These are phyloP conservation scores for Parnassius glacialis DNA, from an alignment of 2,888 invertebrate genomes.

Conservation along the genomic window DNA sequence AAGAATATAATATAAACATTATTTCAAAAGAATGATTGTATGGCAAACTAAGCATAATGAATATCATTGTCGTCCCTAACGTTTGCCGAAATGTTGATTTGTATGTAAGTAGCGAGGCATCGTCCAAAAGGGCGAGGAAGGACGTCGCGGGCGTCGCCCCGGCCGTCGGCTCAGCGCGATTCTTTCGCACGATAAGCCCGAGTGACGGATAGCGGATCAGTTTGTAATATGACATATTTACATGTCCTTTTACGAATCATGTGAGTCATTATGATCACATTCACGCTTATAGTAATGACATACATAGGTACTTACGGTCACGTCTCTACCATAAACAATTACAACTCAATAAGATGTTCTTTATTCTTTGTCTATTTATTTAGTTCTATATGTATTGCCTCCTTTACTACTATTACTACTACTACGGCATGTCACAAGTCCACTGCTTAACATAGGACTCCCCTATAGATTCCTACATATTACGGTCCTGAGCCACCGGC, in stretches of 20 bases:
- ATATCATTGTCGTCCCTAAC: background rate
- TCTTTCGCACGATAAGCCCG: slow-evolving; percentile 43
- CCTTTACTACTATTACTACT: no score
- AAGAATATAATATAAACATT: no score
- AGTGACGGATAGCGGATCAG: slow-evolving; percentile 31
- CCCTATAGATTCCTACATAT: no score
- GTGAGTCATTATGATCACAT: background rate
- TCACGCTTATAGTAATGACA: no score
- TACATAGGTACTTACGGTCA: no score
- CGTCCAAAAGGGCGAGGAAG: slow-evolving; percentile 65
- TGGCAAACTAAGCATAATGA: background rate
- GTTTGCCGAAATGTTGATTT: slow-evolving; percentile 31
- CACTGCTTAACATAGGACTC: no score
- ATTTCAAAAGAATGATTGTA: background rate
- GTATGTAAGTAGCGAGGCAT: slow-evolving; percentile 39
- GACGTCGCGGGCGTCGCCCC: slow-evolving; percentile 65
- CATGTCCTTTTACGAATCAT: background rate
- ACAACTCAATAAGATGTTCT: no score
- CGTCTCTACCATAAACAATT: no score
- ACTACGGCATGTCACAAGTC: no score
- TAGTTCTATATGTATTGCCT: no score
- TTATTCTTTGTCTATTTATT: no score
- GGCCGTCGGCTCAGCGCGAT: slow-evolving; percentile 33
- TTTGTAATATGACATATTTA: slow-evolving; percentile 23
- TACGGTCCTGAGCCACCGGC: no score